Percentiles rank a stretch among this genome's conserved stretches.
Conservation (phyloP, 1,140 invertebrate genomes). For the Cherax destructor region DNA sequence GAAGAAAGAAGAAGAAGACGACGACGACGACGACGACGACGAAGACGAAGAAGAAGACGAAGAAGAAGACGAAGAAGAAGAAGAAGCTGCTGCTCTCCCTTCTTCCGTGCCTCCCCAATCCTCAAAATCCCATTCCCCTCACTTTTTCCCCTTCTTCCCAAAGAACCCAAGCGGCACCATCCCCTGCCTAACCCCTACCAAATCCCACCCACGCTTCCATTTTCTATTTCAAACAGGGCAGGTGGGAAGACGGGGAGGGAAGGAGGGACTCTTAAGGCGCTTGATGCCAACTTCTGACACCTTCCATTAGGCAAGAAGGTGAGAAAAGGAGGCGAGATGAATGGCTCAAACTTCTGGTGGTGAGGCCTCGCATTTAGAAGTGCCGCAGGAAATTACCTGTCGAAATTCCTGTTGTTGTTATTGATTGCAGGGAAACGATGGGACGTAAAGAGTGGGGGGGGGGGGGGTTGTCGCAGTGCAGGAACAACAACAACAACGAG, state of each 20-base stretch:
- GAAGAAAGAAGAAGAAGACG: too few species aligned
- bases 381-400: slow-evolving; percentile 5
- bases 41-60: too few species aligned
- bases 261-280: background rate
- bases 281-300: slow-evolving; percentile 38
- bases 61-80: too few species aligned
- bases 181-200: background rate
- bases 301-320: slow-evolving; percentile 53
- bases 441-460: background rate
- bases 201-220: background rate
- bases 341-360: slow-evolving; percentile 1
- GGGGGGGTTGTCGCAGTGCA: background rate
- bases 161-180: background rate
- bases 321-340: slow-evolving; percentile 46
- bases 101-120: background rate
- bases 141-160: too few species aligned
- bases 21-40: too few species aligned
- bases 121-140: too few species aligned
- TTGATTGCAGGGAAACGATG: background rate
- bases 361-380: slow-evolving; percentile 8
- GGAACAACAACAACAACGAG: too few species aligned
- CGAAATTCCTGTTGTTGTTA: slow-evolving; percentile 19
- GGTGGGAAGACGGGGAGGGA: background rate
- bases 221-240: slow-evolving; percentile 3
- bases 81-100: too few species aligned